phyloP scores from a whole-genome alignment of 2,888 invertebrate species.

The Antitype chi region DNA sequence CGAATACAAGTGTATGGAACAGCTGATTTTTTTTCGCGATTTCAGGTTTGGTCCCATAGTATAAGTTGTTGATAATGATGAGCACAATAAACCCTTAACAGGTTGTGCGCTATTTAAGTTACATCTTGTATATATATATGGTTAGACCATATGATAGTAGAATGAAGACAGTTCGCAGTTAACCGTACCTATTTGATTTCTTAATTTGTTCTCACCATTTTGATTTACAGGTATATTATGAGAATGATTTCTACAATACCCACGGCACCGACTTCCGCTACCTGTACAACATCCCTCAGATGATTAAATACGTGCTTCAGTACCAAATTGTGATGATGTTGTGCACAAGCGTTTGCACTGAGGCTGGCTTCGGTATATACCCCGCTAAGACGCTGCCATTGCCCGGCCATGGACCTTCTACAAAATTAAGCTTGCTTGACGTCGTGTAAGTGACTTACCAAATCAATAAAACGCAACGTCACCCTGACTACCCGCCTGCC shows the following conservation, averaged over 20 bases:
- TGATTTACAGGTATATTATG: conserved; percentile 92
- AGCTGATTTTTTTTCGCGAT: no score
- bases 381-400: conserved; percentile 92
- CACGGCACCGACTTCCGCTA: conserved; percentile 93
- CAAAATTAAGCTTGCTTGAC: conserved; percentile 83
- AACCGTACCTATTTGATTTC: not conserved
- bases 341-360: conserved; percentile 95
- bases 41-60: no score
- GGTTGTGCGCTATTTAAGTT: no score
- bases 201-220: not conserved
- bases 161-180: not conserved
- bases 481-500: not conserved
- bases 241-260: conserved; percentile 91
- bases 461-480: not conserved
- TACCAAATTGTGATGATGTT: conserved; percentile 94
- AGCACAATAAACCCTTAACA: no score
- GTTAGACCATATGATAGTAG: no score
- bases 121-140: no score
- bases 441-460: conserved; percentile 71
- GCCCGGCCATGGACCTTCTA: conserved; percentile 95
- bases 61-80: no score
- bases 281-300: conserved; percentile 94
- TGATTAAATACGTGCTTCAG: conserved; percentile 94
- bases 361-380: conserved; percentile 96
- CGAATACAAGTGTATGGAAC: no score